Conservation (phyloP, 2,797 vertebrate genomes). For the Etheostoma nigrum region DNA sequence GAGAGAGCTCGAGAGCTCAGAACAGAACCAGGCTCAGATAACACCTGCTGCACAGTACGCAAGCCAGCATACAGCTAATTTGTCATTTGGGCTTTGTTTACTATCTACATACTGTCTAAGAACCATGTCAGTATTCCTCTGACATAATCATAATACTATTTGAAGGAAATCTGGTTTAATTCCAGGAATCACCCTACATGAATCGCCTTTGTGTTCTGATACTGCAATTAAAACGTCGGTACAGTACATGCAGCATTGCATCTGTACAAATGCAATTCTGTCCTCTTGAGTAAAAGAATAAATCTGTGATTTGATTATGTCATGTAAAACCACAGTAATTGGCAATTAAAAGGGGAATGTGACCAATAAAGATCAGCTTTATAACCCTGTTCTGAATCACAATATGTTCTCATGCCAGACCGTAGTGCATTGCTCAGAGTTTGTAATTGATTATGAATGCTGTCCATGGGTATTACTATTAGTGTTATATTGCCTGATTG, state of each 20-base stretch:
- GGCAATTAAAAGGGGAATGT: conserved; percentile 15
- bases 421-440: neutral
- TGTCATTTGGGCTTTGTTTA: conserved; percentile 37
- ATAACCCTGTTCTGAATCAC: neutral
- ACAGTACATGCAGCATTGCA: neutral
- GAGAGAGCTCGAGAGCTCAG: conserved; percentile 30
- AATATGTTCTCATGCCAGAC: neutral
- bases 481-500: neutral
- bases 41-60: conserved; percentile 57
- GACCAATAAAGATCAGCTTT: conserved; percentile 6
- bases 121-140: conserved; percentile 10
- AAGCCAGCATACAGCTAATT: conserved; percentile 14
- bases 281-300: conserved; percentile 4
- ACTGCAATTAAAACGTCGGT: conserved; percentile 28
- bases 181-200: neutral
- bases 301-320: conserved; percentile 26
- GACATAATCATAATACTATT: conserved; percentile 29
- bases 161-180: conserved; percentile 10
- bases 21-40: conserved; percentile 34
- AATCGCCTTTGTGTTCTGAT: conserved; percentile 19
- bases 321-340: conserved; percentile 19
- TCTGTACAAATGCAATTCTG: conserved; percentile 2
- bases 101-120: conserved; percentile 24
- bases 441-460: conserved; percentile 35
- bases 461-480: conserved; percentile 19